Evolutionary conservation across 2,888 invertebrate genomes (phyloP).

Genomic region (Calameuta filiformis): DNA sequence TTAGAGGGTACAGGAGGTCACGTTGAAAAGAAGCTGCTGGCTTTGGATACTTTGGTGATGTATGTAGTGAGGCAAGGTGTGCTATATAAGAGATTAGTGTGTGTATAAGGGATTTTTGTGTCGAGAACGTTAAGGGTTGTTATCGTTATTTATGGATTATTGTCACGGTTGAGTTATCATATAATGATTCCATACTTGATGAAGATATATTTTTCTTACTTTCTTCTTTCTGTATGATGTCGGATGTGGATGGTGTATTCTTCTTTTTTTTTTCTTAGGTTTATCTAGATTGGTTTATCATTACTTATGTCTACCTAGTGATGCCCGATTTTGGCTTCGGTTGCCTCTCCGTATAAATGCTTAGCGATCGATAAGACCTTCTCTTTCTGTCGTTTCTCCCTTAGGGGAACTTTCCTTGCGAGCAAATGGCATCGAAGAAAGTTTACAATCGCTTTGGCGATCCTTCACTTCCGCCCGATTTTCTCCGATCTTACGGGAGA

Average conservation of each 20-base stretch:
- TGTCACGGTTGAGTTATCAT: background rate
- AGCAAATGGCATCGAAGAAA: background rate
- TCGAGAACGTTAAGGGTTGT: background rate
- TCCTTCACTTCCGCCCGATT: background rate
- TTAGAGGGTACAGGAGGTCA: background rate
- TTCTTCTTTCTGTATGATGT: background rate
- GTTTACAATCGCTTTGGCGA: background rate
- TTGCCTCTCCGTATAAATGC: background rate
- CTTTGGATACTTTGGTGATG: background rate
- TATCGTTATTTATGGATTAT: background rate
- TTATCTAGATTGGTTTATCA: background rate
- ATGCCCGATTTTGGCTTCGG: background rate
- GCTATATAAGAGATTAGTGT: background rate
- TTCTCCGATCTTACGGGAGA: background rate
- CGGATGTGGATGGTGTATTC: background rate
- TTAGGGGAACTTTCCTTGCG: background rate
- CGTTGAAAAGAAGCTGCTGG: background rate
- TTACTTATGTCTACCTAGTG: background rate
- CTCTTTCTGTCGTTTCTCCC: background rate
- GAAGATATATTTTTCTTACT: background rate
- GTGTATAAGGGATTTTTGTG: background rate
- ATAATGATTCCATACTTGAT: background rate
- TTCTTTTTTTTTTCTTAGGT: background rate
- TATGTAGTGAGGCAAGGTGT: background rate
- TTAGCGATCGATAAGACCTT: background rate